Base-by-base conservation (phyloP, 2,113 vertebrate genomes). In the Apaloderma vittatum region DNA sequence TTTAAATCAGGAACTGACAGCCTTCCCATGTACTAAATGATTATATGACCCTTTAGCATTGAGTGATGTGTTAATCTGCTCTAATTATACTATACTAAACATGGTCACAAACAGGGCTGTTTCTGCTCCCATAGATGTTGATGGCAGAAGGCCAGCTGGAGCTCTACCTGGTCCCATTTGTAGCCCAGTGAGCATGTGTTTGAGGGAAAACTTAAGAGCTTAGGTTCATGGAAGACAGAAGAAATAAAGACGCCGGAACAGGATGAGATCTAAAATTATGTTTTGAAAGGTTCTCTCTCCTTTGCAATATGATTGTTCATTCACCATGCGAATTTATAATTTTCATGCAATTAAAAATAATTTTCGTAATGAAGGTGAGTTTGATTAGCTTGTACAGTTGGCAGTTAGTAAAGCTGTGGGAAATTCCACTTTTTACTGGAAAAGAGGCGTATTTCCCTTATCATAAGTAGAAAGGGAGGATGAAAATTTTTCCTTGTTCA, bases 111-210 rank as follows among this genome's bases (percentile, higher is more conserved):
- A 48, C 22, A 61, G 52, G 73, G 52, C 57, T 77, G 68, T 71
- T 91, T 63, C 95, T 95, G 45, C 79, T 95, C 48, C 86, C 65
- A 40, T 78, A 72, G 73, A 88, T 82, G 54, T 9, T 45, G 68
- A 23, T 94, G 91, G 90, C 83, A 93, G 52, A 24, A n/a, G 22
- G 88, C 92, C 90, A 97, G 76, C 90, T 94, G 86, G 83, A 97
- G 57, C 72, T 61, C 68, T 27, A 91, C 70, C 94, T 95, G 70
- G 27, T 80, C 52, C 72, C 76, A 34, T 61, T 78, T 91, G 79
- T 49, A 92, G 72, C 45, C 52, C 79, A 54, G 32, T 77, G 65
- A 72, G 57, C 57, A 9, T 9, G 40, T 65, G 73, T 86, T 29
- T 84, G 45, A 45, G 65, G 68, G 40, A 36, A 95, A 93, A 88